These are phyloP conservation scores for Cyprinodon tularosa DNA, from an alignment of 2,113 vertebrate genomes.

Conservation along the genomic window DNA sequence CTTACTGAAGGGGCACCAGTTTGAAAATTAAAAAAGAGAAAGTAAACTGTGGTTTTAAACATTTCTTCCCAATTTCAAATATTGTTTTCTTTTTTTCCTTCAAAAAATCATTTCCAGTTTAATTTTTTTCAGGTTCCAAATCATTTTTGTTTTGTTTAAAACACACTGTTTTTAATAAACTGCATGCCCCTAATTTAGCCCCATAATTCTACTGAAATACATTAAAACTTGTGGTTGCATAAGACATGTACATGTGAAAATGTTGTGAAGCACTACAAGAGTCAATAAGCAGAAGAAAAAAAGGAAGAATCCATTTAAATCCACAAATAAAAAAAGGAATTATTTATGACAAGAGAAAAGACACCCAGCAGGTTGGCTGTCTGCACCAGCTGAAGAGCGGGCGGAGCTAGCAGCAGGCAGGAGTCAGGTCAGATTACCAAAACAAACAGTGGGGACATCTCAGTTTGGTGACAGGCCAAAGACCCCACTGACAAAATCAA, in stretches of 20 bases:
- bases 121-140: too few relatives aligned
- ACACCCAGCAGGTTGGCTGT: neutral
- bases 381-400: slow-evolving; percentile 3
- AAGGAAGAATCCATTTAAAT: neutral
- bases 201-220: neutral
- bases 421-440: slow-evolving; percentile 39
- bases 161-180: too few relatives aligned
- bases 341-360: neutral
- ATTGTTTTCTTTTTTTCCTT: too few relatives aligned
- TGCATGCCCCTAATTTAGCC: too few relatives aligned
- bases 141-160: too few relatives aligned
- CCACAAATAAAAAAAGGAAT: neutral
- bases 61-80: too few relatives aligned
- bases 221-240: neutral
- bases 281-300: neutral
- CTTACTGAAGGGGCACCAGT: too few relatives aligned
- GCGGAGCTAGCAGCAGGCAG: slow-evolving; percentile 15
- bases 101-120: too few relatives aligned
- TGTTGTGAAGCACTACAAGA: neutral
- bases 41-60: too few relatives aligned
- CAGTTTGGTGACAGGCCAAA: slow-evolving; percentile 48
- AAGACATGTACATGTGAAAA: neutral
- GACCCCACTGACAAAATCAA: slow-evolving; percentile 43
- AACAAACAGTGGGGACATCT: slow-evolving; percentile 29
- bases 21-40: too few relatives aligned